Conservation (phyloP, 2,797 vertebrate genomes). For the Phalloptychus januarius region DNA sequence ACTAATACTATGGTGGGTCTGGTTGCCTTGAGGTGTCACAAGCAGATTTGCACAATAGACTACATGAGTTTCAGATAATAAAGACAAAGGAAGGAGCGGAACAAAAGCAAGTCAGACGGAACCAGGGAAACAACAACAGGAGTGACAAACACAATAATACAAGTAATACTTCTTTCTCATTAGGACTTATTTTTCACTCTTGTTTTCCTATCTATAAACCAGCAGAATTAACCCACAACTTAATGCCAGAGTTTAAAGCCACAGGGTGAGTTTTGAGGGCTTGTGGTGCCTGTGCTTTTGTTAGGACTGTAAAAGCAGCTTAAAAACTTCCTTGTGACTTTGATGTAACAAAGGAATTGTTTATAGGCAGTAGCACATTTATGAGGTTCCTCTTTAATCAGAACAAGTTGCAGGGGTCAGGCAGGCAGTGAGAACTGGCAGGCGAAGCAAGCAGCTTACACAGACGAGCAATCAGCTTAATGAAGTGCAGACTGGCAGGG, state of each 20-base stretch:
- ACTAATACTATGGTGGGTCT: neutral
- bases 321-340: constrained; percentile 78
- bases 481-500: constrained; percentile 71
- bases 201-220: constrained; percentile 24
- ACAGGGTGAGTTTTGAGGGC: constrained; percentile 26
- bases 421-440: constrained; percentile 39
- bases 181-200: constrained; percentile 35
- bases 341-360: constrained; percentile 78
- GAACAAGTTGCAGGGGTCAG: constrained; percentile 56
- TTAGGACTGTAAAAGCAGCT: constrained; percentile 54
- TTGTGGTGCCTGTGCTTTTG: constrained; percentile 45
- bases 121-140: neutral
- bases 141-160: neutral
- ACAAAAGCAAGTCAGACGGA: neutral
- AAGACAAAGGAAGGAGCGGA: neutral
- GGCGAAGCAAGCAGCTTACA: constrained; percentile 30
- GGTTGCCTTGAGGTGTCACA: neutral
- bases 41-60: neutral
- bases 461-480: constrained; percentile 70
- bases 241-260: neutral
- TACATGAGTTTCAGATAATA: neutral
- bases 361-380: constrained; percentile 71
- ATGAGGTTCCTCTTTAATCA: constrained; percentile 77
- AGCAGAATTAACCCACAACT: constrained; percentile 9
- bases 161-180: constrained; percentile 31